phyloP scores from a whole-genome alignment of 53 echinoderm and acorn worm genomes.

The Patiria pectinifera region DNA sequence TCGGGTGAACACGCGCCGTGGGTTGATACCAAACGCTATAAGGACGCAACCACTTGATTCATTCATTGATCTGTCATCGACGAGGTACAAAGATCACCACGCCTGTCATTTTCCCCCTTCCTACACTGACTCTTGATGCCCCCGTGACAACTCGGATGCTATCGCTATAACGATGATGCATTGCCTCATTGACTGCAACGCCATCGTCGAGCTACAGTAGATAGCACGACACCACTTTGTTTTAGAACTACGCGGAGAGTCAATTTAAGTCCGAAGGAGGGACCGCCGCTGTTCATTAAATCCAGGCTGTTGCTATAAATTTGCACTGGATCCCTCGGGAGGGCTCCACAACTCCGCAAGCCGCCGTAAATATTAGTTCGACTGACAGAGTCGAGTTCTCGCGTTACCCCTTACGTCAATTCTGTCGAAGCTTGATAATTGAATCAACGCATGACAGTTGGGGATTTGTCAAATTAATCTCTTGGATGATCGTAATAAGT shows the following conservation, averaged over 20 bases:
- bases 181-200: not conserved
- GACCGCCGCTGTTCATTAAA: conserved; percentile 50
- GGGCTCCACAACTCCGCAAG: not conserved
- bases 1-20: not conserved
- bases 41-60: conserved; percentile 4
- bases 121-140: not conserved
- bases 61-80: conserved; percentile 33
- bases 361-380: conserved; percentile 20
- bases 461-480: not conserved
- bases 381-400: not conserved
- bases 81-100: conserved; percentile 14
- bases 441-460: not conserved
- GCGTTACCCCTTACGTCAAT: conserved; percentile 7
- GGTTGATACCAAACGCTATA: not conserved
- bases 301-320: conserved; percentile 44
- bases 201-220: conserved; percentile 29
- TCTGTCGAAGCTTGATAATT: not conserved
- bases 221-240: conserved; percentile 33
- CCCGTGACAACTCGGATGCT: conserved; percentile 1
- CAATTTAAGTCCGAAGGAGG: conserved; percentile 15
- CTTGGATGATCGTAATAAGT: not conserved
- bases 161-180: not conserved
- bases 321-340: not conserved
- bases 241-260: conserved; percentile 20
- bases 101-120: not conserved